phyloP scores from a whole-genome alignment of 2,113 vertebrate species.

The Sorex fumeus region DNA sequence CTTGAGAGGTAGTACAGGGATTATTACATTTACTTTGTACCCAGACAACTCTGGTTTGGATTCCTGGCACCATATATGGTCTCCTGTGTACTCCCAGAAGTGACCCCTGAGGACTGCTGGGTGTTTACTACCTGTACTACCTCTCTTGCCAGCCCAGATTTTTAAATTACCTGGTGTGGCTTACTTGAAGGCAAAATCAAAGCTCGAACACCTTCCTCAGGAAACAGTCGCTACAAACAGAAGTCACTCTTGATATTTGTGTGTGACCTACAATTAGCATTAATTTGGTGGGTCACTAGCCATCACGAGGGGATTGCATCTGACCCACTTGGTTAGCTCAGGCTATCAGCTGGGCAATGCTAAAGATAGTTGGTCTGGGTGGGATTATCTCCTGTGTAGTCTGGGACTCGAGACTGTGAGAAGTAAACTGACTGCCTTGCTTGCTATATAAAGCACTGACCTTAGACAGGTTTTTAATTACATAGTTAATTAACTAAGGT shows the following conservation, averaged over 20 bases:
- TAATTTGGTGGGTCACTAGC: slow-evolving; percentile 64
- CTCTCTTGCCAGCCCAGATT: not conserved
- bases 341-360: slow-evolving; percentile 7
- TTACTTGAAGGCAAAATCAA: not conserved
- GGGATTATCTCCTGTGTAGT: slow-evolving; percentile 38
- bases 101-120: too few species aligned
- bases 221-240: slow-evolving; percentile 30
- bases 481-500: too few species aligned
- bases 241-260: slow-evolving; percentile 50
- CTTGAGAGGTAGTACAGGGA: too few species aligned
- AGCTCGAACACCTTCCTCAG: not conserved
- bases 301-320: slow-evolving; percentile 30
- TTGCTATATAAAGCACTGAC: slow-evolving; percentile 65
- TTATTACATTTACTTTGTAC: too few species aligned
- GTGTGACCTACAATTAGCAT: slow-evolving; percentile 45
- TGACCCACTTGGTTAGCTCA: slow-evolving; percentile 72
- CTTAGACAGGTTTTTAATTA: slow-evolving; percentile 35
- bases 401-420: slow-evolving; percentile 19
- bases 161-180: not conserved
- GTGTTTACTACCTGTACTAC: not conserved
- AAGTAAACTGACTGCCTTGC: slow-evolving; percentile 41
- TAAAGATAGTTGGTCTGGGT: slow-evolving; percentile 67
- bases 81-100: too few species aligned
- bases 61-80: too few species aligned
- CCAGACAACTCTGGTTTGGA: too few species aligned